Base-by-base conservation (phyloP, 1,140 invertebrate species). In the Diorhabda sublineata region DNA sequence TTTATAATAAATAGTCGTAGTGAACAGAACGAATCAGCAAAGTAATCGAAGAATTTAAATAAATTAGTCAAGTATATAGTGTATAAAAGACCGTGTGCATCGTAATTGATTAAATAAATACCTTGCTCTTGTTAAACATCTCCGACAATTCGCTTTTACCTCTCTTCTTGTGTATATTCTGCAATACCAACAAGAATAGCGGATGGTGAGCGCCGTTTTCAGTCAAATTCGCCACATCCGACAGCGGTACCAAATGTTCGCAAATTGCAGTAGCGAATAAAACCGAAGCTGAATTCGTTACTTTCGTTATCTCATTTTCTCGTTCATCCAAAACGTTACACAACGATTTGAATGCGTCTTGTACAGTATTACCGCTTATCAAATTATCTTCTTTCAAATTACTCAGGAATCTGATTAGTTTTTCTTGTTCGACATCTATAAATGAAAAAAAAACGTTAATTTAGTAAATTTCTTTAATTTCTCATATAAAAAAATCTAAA, bases 161-260 rank as follows among this genome's bases (percentile, higher is more conserved):
- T 68, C 90, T 85, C 43, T 86, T 85, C 81, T 92, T 93, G 78
- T 91, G 87, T 68, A 98, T 85, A 76, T 92, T 89, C 81, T 96
- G 93, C 61, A 98, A 85, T 69, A 92, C 88, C 45, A 96, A 85
- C 68, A 98, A 83, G 77, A 97, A 95, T 61, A 98, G 84, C 56
- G 96, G 95, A 83, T 95, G 94, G 78, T 96, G 91, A 64, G 89
- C 87, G 3, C 94, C 95, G 77, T 90, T 90, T 75, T 96, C 93
- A 59, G 95, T 91, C 64, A 92, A 87, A 4, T 90, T 88, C 26
- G 92, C 92, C 61, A 97, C 84, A 76, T 97, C 94, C 3, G 86
- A 85, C 65, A 98, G 80, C 45, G 87, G 86, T 59, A 92, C 83
- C 41, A 94, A 75, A 56, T 88, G 86, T 69, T 89, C 85, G n/a